These are phyloP conservation scores for Microctonus aethiopoides DNA, from an alignment of 2,888 invertebrate species.

Conservation along the genomic window DNA sequence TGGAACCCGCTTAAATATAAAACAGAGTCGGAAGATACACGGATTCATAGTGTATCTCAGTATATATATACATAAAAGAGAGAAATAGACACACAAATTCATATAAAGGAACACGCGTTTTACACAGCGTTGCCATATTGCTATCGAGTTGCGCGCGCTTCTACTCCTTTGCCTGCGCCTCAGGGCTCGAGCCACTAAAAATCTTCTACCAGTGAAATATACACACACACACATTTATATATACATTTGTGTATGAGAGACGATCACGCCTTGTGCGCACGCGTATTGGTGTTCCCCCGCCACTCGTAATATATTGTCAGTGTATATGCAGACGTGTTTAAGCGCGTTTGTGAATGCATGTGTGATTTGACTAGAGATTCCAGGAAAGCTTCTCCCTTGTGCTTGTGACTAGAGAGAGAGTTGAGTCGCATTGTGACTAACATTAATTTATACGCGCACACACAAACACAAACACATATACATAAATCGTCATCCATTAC, in stretches of 20 bases:
- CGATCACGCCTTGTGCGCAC: not conserved
- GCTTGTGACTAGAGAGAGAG: conserved; percentile 3
- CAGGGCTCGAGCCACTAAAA: conserved; percentile 19
- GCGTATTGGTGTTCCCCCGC: conserved; percentile 14
- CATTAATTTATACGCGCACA: not conserved
- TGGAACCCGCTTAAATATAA: conserved; percentile 22
- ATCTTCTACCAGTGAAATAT: not conserved
- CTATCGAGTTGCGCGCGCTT: conserved; percentile 17
- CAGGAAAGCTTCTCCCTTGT: conserved; percentile 34
- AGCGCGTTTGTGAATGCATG: conserved; percentile 17
- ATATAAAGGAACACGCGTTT: not conserved
- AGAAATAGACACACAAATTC: not conserved
- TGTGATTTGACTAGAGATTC: conserved; percentile 34
- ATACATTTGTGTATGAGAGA: not conserved
- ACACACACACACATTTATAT: not conserved
- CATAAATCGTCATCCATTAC: conserved; percentile 17
- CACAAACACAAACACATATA: not conserved
- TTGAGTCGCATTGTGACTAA: not conserved
- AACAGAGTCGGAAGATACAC: conserved; percentile 21
- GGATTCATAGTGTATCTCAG: not conserved
- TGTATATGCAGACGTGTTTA: not conserved
- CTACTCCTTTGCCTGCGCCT: conserved; percentile 25
- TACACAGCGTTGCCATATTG: conserved; percentile 22
- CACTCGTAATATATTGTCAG: not conserved
- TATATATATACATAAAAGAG: not conserved